Conservation (phyloP, 2,113 vertebrate genomes). For the Platysternon megacephalum region DNA sequence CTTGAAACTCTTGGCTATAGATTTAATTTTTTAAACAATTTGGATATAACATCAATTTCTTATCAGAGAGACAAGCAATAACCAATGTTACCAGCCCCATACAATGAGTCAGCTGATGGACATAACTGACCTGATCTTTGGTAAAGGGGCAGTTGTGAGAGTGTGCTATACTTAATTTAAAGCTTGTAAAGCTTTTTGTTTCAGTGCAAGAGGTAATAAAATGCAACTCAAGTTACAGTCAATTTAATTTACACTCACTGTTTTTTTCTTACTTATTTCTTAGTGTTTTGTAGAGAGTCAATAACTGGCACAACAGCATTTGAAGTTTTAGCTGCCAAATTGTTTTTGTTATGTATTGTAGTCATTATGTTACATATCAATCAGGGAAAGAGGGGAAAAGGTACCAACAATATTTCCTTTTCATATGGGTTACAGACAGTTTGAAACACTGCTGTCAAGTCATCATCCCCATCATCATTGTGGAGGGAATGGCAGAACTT, state of each 20-base stretch:
- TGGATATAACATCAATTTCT: rapidly evolving
- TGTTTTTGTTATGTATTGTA: not conserved
- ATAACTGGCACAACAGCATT: rapidly evolving
- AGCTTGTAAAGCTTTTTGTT: not conserved
- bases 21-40: not conserved
- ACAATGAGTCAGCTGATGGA: not conserved
- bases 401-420: not conserved
- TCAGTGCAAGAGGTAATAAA: not conserved
- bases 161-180: not conserved
- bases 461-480: not conserved
- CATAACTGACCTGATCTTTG: not conserved
- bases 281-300: not conserved
- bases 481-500: not conserved
- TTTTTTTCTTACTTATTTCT: too few species aligned
- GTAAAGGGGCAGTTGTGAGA: not conserved
- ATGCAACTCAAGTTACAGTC: not conserved
- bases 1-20: not conserved
- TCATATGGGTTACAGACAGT: not conserved
- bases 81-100: not conserved
- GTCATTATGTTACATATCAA: not conserved
- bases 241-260: not conserved
- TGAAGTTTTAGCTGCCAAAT: not conserved
- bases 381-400: not conserved
- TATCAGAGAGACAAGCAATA: not conserved
- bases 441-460: not conserved